Evolutionary conservation across 2,113 vertebrate genomes (phyloP), one percentile per base, ranked within the genome.

Genomic region (Craseonycteris thonglongyai): DNA sequence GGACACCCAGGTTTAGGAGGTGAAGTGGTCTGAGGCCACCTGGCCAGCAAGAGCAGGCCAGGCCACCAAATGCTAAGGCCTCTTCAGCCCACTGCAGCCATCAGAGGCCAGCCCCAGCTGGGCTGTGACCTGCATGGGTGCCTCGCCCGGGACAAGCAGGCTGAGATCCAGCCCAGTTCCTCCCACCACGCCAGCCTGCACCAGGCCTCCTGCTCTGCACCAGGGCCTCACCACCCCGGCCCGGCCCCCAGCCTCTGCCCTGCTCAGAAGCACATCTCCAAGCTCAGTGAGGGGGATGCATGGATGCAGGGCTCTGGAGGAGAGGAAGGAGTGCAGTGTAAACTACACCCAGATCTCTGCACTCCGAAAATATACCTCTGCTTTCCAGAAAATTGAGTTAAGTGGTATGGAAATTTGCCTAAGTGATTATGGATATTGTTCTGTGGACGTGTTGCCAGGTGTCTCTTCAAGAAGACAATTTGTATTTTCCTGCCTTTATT

Each of bases 361-460:
- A 5, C 78, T 65, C 72, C 3, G 2, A 63, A 85, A 90, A 85
- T 76, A 47, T 0, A 51, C 45, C 66, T 78, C 88, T 80, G 61
- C 92, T 92, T 49, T 78, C 61, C 28, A 54, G 91, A 89, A 81
- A 85, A 85, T 9, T 38, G 78, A 82, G 93, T 69, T 38, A 82
- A 49, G 49, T 79, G 84, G 63, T 54, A 56, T 63, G 88, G 88
- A 92, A 79, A 79, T 95, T 21, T 12, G 68, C 61, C 65, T n/a
- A 42, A 63, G 19, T 93, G 79, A 95, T 91, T 66, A 87, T 54
- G 93, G 74, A n/a, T 61, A 86, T 86, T 86, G 74, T 92, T 95
- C 93, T 87, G 93, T 30, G 75, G 88, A 76, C 3, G 2, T 30
- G 61, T 86, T 66, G 84, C 88, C 88, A 95, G 93, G 95, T 89